phyloP scores from a whole-genome alignment of 2,113 vertebrate species.

The Dasyurus viverrinus region DNA sequence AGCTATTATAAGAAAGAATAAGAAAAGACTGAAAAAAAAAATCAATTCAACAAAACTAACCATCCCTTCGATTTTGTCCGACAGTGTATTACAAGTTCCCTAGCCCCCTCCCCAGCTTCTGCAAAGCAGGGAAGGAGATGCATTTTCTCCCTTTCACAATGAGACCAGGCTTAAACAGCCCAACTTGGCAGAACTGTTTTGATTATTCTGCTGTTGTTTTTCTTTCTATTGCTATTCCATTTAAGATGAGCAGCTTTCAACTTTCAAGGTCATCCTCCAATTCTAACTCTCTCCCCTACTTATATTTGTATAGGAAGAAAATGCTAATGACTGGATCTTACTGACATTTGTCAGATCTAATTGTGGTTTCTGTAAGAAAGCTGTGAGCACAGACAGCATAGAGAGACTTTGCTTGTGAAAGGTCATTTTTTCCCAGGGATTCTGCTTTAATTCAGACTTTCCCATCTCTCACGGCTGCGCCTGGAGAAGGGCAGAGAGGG shows the following conservation, averaged over 20 bases:
- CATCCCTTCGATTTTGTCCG: not conserved
- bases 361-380: slow-evolving; percentile 61
- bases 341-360: slow-evolving; percentile 68
- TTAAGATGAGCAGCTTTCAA: slow-evolving; percentile 33
- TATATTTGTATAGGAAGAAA: slow-evolving; percentile 64
- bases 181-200: not conserved
- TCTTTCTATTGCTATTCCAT: not conserved
- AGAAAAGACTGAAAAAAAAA: not conserved
- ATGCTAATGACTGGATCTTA: slow-evolving; percentile 62
- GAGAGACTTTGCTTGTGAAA: slow-evolving; percentile 19
- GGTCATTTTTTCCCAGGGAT: slow-evolving; percentile 27
- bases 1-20: not conserved
- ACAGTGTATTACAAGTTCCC: not conserved
- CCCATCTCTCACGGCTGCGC: not conserved
- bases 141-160: not conserved
- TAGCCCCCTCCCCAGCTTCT: too few relatives aligned
- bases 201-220: not conserved
- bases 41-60: not conserved
- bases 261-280: slow-evolving; percentile 32
- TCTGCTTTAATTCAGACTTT: slow-evolving; percentile 21
- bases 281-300: slow-evolving; percentile 60
- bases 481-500: not conserved
- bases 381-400: slow-evolving; percentile 48
- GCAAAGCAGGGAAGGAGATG: not conserved
- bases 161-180: not conserved